Evolutionary conservation across 2,888 invertebrate species (phyloP).

Genomic region (Laspeyria flexula): DNA sequence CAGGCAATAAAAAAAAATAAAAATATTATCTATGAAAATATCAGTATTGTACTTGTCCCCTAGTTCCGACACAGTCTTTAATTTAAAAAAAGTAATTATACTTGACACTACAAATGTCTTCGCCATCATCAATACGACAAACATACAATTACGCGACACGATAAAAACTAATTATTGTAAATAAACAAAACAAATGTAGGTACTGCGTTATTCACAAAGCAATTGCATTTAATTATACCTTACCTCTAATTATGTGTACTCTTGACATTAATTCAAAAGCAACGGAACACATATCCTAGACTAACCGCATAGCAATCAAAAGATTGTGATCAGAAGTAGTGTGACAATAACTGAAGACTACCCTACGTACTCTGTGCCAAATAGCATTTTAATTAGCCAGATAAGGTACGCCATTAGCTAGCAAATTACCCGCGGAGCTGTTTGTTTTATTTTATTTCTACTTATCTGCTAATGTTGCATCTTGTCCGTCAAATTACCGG

Average conservation of each 20-base stretch:
- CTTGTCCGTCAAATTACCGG: constrained; percentile 75
- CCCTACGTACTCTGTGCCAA: constrained; percentile 66
- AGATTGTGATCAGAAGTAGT: constrained; percentile 68
- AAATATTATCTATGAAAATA: too few species aligned
- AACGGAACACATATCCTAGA: constrained; percentile 35
- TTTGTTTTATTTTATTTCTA: constrained; percentile 78
- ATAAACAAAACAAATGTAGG: constrained; percentile 40
- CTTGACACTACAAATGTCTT: neutral
- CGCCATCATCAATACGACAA: neutral
- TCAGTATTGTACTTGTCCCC: too few species aligned
- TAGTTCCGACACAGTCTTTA: too few species aligned
- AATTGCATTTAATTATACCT: constrained; percentile 45
- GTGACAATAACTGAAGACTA: constrained; percentile 67
- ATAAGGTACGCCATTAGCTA: constrained; percentile 78
- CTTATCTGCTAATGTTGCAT: constrained; percentile 78
- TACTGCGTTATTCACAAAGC: constrained; percentile 26
- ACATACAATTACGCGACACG: constrained; percentile 9
- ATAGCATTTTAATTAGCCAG: constrained; percentile 83
- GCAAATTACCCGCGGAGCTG: constrained; percentile 75
- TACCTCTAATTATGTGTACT: constrained; percentile 45
- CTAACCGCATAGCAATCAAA: constrained; percentile 51
- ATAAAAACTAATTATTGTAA: constrained; percentile 31
- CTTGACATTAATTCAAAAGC: constrained; percentile 56
- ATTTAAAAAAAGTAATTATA: too few species aligned
- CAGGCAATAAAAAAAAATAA: too few species aligned